Evolutionary conservation across 2,797 vertebrate species (phyloP).

Genomic region (Megalops cyprinoides): DNA sequence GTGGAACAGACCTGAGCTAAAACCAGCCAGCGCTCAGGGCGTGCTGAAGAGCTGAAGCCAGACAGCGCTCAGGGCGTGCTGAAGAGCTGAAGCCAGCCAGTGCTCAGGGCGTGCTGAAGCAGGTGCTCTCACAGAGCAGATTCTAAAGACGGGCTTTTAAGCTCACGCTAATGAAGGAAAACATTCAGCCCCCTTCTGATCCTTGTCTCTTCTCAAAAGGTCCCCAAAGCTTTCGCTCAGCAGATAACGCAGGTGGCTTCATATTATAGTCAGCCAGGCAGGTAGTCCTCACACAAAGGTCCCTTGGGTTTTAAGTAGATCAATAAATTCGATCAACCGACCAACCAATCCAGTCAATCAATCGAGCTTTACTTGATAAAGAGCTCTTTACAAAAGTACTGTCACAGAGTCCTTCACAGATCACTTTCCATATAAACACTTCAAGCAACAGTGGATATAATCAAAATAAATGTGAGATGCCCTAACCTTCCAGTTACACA

Average conservation of each 20-base stretch:
- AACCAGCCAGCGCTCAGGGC: neutral
- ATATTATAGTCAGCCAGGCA: neutral
- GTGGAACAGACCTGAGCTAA: conserved; percentile 2
- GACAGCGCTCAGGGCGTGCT: neutral
- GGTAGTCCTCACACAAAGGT: too few relatives aligned
- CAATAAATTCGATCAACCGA: neutral
- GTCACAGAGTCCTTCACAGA: neutral
- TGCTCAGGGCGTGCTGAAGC: neutral
- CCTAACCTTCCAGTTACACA: neutral
- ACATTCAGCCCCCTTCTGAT: neutral
- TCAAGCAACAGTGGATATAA: neutral
- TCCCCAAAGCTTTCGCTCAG: neutral
- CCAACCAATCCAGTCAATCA: neutral
- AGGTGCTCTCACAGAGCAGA: too few relatives aligned
- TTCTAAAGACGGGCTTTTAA: neutral
- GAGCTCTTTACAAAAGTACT: neutral
- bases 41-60: too few relatives aligned
- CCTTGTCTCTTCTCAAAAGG: neutral
- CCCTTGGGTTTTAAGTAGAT: too few relatives aligned
- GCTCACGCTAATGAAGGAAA: neutral
- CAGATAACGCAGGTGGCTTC: neutral
- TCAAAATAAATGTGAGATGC: neutral
- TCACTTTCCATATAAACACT: neutral
- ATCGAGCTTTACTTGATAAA: neutral
- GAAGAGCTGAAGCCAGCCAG: neutral